A percentile compares a stretch with the other conserved stretches of the same genome.
Conservation (phyloP, 2,888 invertebrate species). For the Apamea crenata region DNA sequence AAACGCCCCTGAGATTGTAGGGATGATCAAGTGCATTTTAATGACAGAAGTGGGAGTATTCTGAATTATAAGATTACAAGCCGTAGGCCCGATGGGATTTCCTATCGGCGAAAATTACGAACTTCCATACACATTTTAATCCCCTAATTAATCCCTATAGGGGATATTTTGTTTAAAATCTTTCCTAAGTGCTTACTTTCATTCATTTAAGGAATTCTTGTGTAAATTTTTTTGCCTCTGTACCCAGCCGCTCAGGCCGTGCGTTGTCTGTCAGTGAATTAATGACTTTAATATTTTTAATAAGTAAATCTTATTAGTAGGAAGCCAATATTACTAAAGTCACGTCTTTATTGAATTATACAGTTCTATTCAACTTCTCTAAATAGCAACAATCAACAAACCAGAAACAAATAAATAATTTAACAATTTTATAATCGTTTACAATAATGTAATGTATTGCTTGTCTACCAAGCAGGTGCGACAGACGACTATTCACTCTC, state of each 20-base stretch:
- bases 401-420: not conserved
- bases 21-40: not conserved
- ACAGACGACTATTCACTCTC: constrained; percentile 50
- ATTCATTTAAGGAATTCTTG: not conserved
- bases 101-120: not conserved
- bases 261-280: not conserved
- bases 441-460: constrained; percentile 24
- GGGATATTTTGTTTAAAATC: not conserved
- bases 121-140: not conserved
- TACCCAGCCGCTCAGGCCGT: not conserved
- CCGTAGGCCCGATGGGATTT: not conserved
- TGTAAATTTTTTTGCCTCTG: not conserved
- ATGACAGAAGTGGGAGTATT: not conserved
- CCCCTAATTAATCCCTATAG: not conserved
- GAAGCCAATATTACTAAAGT: not conserved
- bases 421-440: constrained; percentile 30
- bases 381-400: not conserved
- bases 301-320: not conserved
- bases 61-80: not conserved
- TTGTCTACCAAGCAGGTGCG: constrained; percentile 41
- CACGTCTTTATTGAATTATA: not conserved
- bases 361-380: not conserved
- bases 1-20: not conserved
- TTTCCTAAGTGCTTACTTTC: not conserved
- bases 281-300: not conserved